Evolutionary conservation across 1,140 invertebrate genomes (phyloP).

Genomic region (Neodiprion fabricii): DNA sequence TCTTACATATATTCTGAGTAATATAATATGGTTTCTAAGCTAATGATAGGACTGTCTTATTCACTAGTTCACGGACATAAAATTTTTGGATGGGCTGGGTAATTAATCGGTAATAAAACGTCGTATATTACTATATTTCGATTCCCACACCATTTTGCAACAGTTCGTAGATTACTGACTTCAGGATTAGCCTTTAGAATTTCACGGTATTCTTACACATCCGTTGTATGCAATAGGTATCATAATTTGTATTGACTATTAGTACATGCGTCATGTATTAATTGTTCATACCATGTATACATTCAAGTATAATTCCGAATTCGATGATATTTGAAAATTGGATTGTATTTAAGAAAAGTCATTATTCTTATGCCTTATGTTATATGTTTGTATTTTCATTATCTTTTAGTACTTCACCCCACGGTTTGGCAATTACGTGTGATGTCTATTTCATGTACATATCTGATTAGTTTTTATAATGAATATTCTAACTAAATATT

Average conservation of each 20-base stretch:
- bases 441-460: too few relatives aligned
- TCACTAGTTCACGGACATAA: too few relatives aligned
- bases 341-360: neutral
- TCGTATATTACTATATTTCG: neutral
- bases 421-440: too few relatives aligned
- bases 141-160: neutral
- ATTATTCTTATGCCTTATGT: neutral
- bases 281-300: neutral
- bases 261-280: neutral
- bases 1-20: too few relatives aligned
- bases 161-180: neutral
- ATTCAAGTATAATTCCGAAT: neutral
- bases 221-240: neutral
- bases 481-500: too few relatives aligned
- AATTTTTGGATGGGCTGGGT: too few relatives aligned
- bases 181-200: neutral
- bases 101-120: too few relatives aligned
- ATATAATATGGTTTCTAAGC: too few relatives aligned
- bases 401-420: too few relatives aligned
- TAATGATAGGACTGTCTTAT: too few relatives aligned
- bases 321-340: neutral
- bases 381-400: too few relatives aligned
- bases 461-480: too few relatives aligned
- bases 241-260: neutral
- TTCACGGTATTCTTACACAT: neutral